Percentiles rank a stretch among this genome's conserved stretches.
These are phyloP conservation scores for Siniperca undulata DNA, from an alignment of 2,797 vertebrate species.

Conservation along the genomic window DNA sequence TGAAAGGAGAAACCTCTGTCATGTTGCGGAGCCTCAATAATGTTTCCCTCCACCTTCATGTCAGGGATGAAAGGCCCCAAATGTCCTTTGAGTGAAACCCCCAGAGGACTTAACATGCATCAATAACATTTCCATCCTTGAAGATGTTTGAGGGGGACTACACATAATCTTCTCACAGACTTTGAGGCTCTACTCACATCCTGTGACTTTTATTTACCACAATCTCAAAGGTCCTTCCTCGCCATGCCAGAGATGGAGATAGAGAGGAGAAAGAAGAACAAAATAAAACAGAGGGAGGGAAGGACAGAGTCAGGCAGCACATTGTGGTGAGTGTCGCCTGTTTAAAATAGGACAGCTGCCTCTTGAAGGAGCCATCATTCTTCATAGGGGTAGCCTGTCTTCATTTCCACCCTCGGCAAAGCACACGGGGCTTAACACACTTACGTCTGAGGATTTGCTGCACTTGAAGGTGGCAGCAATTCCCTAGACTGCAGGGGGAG, in stretches of 20 bases:
- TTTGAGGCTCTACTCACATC: slow-evolving; percentile 64
- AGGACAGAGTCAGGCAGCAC: slow-evolving; percentile 47
- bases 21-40: slow-evolving; percentile 79
- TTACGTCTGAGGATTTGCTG: slow-evolving; percentile 78
- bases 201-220: slow-evolving; percentile 64
- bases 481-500: slow-evolving; percentile 54
- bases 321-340: slow-evolving; percentile 51
- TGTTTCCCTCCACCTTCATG: slow-evolving; percentile 83
- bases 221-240: slow-evolving; percentile 59
- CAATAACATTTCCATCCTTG: slow-evolving; percentile 82
- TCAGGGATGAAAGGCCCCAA: slow-evolving; percentile 81
- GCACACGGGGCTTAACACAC: slow-evolving; percentile 79
- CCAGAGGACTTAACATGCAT: slow-evolving; percentile 82
- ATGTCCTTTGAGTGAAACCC: slow-evolving; percentile 83
- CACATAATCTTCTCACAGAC: slow-evolving; percentile 74
- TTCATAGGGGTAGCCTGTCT: slow-evolving; percentile 78
- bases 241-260: slow-evolving; percentile 56
- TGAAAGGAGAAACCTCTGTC: slow-evolving; percentile 75
- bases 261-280: slow-evolving; percentile 45
- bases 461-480: slow-evolving; percentile 72
- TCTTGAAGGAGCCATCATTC: slow-evolving; percentile 78
- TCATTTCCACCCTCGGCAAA: slow-evolving; percentile 72
- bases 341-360: slow-evolving; percentile 81
- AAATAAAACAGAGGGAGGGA: slow-evolving; percentile 50
- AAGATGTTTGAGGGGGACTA: slow-evolving; percentile 77